These are phyloP conservation scores for Lepeophtheirus salmonis DNA, from an alignment of 1,140 invertebrate genomes.

Conservation along the genomic window DNA sequence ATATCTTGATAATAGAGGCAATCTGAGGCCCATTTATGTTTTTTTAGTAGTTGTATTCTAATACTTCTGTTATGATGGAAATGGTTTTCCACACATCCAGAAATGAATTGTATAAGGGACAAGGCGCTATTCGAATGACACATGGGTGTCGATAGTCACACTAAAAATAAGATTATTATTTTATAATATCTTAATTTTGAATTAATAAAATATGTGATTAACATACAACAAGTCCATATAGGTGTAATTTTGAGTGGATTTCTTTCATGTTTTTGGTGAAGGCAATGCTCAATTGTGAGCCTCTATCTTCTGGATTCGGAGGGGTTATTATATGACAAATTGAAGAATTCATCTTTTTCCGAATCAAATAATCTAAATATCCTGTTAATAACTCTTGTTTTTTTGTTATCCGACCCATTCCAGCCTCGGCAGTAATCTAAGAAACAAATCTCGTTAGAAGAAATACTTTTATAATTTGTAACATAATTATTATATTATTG, in stretches of 20 bases:
- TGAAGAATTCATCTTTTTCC: slow-evolving; percentile 15
- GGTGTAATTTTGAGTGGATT: slow-evolving; percentile 31
- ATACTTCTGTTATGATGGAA: slow-evolving; percentile 23
- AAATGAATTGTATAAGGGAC: slow-evolving; percentile 38
- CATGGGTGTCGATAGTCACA: slow-evolving; percentile 35
- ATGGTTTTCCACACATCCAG: slow-evolving; percentile 31
- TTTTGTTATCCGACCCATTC: slow-evolving; percentile 29
- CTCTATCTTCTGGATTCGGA: slow-evolving; percentile 32
- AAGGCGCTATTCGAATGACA: slow-evolving; percentile 35
- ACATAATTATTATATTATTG: too few relatives aligned
- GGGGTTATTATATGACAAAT: slow-evolving; percentile 33
- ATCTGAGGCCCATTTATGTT: too few relatives aligned
- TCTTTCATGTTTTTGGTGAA: slow-evolving; percentile 28
- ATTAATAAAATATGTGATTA: too few relatives aligned
- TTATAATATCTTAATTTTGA: too few relatives aligned
- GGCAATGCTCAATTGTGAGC: slow-evolving; percentile 35
- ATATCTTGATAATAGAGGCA: too few relatives aligned
- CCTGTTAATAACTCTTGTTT: slow-evolving; percentile 38
- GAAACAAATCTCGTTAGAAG: too few relatives aligned
- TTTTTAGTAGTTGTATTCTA: slow-evolving; percentile 13
- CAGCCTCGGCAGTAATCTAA: slow-evolving; percentile 35
- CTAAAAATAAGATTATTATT: slow-evolving; percentile 27
- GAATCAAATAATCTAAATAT: slow-evolving; percentile 33
- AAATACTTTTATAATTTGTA: too few relatives aligned
- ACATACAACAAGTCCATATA: slow-evolving; percentile 36